Conservation (phyloP, 1,140 invertebrate genomes). For the Hycleus cichorii region DNA sequence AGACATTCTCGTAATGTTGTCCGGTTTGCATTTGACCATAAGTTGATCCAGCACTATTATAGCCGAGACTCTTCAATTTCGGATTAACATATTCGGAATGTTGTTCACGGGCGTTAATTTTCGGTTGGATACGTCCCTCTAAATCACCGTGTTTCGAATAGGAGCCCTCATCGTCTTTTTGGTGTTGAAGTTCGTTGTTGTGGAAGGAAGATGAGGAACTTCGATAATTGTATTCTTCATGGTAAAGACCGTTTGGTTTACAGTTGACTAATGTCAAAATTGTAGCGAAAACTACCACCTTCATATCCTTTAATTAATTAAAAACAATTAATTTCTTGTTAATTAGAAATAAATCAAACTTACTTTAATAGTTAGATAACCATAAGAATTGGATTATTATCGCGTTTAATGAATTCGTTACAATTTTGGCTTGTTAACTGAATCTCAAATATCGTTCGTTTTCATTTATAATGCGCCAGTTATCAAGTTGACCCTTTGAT, state of each 20-base stretch:
- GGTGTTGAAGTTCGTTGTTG: slow-evolving; percentile 38
- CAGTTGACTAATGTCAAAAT: slow-evolving; percentile 8
- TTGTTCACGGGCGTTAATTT: slow-evolving; percentile 34
- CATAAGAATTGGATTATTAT: too few relatives aligned
- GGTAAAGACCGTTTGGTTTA: slow-evolving; percentile 32
- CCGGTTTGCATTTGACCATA: neutral
- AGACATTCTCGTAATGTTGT: too few relatives aligned
- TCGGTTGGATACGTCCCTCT: slow-evolving; percentile 27
- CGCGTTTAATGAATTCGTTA: too few relatives aligned
- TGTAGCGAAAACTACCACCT: slow-evolving; percentile 4
- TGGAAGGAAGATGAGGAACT: slow-evolving; percentile 34
- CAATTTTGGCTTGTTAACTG: too few relatives aligned
- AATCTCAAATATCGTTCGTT: too few relatives aligned
- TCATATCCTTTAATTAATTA: too few relatives aligned
- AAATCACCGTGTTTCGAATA: slow-evolving; percentile 37
- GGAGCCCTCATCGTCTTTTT: slow-evolving; percentile 37
- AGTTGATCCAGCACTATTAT: neutral
- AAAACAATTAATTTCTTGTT: too few relatives aligned
- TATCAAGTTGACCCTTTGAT: too few relatives aligned
- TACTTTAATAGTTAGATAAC: too few relatives aligned
- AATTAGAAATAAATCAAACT: too few relatives aligned
- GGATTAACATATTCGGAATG: slow-evolving; percentile 38
- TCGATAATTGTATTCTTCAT: slow-evolving; percentile 37
- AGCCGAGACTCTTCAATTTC: slow-evolving; percentile 6
- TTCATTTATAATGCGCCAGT: too few relatives aligned